Evolutionary conservation across 1,140 invertebrate species (phyloP), one percentile per base, ranked within the genome.

Genomic region (Drosophila orena): DNA sequence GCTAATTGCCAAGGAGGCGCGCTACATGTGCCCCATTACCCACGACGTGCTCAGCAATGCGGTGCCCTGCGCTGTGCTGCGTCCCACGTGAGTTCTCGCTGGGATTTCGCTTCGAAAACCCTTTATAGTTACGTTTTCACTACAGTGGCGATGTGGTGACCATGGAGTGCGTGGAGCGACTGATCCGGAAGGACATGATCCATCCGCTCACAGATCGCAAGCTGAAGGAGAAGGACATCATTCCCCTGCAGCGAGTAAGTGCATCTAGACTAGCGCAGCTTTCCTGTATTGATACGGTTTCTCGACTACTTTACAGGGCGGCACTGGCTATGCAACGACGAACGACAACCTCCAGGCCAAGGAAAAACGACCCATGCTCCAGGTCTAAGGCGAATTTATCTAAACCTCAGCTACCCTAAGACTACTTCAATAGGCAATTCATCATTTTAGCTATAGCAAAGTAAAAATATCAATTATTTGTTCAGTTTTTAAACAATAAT

Each of bases 1-100:
- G 2, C 91, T 97, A 1, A 97, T 97, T 75, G 94, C 95, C 27
- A 97, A 96, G 92, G 94, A 98, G 92, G 97, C 97, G 50, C 94
- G 98, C 89, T 99, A 99, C 92, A 98, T 98, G 95, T 99, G 99
- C 93, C 97, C 99, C 5, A 96, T 99, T 0, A 99, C 98, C 27
- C 97, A 98, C 93, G 99, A 99, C 93, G 95, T 99, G 54, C 93
- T 99, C 11, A 96, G 97, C 69, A 99, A 99, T 94, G 97, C 97
- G 17, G 95, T 98, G 4, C 97, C 98, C 7, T 98, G 97, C 93
- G 98, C 97, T 62, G 96, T 99, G 49, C 94, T 99, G 22, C 96
- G 94, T 93, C 96, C 97, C 64, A 98, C 97, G 96, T 98, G 94
- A 95, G 95, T 94, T 38, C 5, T 17, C 3, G 12, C 3, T 3